Conservation (phyloP, 2,113 vertebrate species). For the Merops nubicus region DNA sequence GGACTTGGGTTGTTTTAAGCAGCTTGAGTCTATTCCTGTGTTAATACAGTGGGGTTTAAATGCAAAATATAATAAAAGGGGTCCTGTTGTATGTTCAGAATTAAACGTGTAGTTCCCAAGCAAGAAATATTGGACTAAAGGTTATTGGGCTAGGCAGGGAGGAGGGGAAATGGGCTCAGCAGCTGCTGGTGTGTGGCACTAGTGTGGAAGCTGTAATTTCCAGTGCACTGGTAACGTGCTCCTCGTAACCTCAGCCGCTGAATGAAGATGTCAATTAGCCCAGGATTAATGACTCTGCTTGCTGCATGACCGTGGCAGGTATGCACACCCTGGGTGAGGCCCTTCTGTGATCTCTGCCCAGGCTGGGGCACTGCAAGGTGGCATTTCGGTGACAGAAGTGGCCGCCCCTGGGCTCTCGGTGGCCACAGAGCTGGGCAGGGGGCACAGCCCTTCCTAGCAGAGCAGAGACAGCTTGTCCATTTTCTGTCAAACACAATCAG, state of each 20-base stretch:
- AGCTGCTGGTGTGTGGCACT: not conserved
- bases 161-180: not conserved
- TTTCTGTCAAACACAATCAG: not conserved
- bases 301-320: fast-evolving
- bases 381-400: not conserved
- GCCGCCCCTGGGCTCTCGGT: fast-evolving
- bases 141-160: fast-evolving
- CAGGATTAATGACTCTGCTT: not conserved
- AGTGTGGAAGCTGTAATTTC: fast-evolving
- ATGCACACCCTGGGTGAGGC: not conserved
- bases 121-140: not conserved
- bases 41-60: not conserved
- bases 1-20: not conserved
- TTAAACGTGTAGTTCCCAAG: not conserved
- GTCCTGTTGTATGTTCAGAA: not conserved
- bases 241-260: not conserved
- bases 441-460: not conserved
- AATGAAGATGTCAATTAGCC: not conserved
- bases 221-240: too few species aligned
- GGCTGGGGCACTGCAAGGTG: too few species aligned
- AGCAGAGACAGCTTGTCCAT: not conserved
- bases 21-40: not conserved
- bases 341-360: not conserved
- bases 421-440: not conserved
- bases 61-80: not conserved